Percentiles rank a stretch among this genome's conserved stretches.
Conservation (phyloP, 2,888 invertebrate species). For the Oligia latruncula region DNA sequence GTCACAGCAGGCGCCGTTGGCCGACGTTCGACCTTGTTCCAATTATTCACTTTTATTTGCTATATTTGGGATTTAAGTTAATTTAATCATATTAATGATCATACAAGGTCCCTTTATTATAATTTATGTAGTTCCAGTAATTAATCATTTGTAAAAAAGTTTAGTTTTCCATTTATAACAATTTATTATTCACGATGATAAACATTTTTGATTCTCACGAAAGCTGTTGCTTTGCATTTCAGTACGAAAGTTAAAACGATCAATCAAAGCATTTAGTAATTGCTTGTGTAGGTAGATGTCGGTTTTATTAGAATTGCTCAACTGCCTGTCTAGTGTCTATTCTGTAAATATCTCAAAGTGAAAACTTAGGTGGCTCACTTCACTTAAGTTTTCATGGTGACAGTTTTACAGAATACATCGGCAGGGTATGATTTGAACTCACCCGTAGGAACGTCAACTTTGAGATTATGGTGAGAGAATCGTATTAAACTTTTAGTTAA, state of each 20-base stretch:
- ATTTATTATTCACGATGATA: not conserved
- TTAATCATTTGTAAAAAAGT: constrained; percentile 4
- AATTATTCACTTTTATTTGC: constrained; percentile 74
- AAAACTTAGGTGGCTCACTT: too few relatives aligned
- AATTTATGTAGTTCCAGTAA: not conserved
- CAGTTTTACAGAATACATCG: too few relatives aligned
- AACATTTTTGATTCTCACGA: constrained; percentile 6
- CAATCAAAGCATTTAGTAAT: constrained; percentile 33
- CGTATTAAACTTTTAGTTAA: not conserved
- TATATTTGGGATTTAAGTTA: constrained; percentile 20
- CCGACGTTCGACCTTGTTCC: constrained; percentile 83
- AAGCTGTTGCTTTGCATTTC: constrained; percentile 9
- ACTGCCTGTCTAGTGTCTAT: not conserved
- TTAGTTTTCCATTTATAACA: not conserved
- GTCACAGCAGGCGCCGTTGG: constrained; percentile 77
- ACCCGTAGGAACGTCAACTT: not conserved
- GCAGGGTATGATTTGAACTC: constrained; percentile 12
- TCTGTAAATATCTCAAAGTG: too few relatives aligned
- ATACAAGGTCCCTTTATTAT: not conserved
- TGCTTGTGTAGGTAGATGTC: not conserved
- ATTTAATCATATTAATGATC: not conserved
- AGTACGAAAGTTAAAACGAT: constrained; percentile 32
- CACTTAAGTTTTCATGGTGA: too few relatives aligned
- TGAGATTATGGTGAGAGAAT: not conserved
- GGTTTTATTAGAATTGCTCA: not conserved